Conservation (phyloP, 1,140 invertebrate genomes). For the Druon quercuslanigerum region DNA sequence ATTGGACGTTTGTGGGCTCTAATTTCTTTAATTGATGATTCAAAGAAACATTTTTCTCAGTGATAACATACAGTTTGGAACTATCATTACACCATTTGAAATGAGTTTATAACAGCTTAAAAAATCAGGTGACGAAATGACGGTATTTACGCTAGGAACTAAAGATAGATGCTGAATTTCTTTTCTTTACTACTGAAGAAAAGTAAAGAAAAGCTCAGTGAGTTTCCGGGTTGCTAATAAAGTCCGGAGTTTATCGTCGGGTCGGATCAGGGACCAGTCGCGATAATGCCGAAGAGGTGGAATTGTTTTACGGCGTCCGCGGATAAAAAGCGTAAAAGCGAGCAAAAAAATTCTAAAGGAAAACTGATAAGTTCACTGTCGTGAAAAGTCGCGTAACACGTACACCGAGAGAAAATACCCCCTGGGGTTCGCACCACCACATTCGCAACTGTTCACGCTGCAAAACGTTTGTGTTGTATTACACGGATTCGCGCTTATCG, state of each 20-base stretch:
- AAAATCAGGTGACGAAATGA: too few relatives aligned
- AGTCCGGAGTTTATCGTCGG: slow-evolving; percentile 13
- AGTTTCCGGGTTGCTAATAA: slow-evolving; percentile 12
- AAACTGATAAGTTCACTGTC: slow-evolving; percentile 24
- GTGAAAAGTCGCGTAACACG: slow-evolving; percentile 12
- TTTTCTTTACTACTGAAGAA: background rate
- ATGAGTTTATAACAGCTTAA: too few relatives aligned
- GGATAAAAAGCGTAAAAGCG: background rate
- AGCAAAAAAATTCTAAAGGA: background rate
- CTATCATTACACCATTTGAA: too few relatives aligned
- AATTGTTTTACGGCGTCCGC: slow-evolving; percentile 14
- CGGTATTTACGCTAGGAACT: too few relatives aligned
- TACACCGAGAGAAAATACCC: slow-evolving; percentile 1
- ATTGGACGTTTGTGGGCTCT: too few relatives aligned
- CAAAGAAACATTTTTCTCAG: too few relatives aligned
- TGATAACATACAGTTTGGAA: too few relatives aligned
- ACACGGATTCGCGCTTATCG: slow-evolving; percentile 28
- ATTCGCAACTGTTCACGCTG: slow-evolving; percentile 22
- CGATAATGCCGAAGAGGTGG: slow-evolving; percentile 15
- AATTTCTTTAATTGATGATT: too few relatives aligned
- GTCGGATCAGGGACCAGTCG: background rate
- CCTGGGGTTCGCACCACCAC: slow-evolving; percentile 13
- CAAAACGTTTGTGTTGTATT: slow-evolving; percentile 24
- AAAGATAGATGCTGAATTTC: too few relatives aligned
- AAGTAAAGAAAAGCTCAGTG: slow-evolving; percentile 9